Percentiles rank a stretch among this genome's conserved stretches.
Evolutionary conservation across 2,797 vertebrate species (phyloP).

Genomic region (Strix occidentalis): DNA sequence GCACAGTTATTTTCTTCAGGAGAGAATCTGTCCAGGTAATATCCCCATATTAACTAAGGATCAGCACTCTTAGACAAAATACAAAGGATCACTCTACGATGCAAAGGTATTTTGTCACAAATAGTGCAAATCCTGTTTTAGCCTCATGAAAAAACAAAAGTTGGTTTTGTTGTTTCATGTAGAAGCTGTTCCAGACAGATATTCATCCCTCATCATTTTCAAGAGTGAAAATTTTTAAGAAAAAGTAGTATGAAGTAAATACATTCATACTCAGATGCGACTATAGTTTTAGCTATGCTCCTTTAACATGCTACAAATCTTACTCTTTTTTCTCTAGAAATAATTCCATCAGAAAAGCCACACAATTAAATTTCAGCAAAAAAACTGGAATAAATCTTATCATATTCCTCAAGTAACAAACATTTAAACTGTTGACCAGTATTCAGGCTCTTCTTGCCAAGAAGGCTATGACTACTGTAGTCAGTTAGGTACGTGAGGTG

Average conservation of each 20-base stretch:
- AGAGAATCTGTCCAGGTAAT: constrained; percentile 12
- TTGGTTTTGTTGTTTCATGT: background rate
- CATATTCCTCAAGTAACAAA: background rate
- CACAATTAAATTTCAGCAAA: background rate
- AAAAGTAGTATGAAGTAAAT: constrained; percentile 14
- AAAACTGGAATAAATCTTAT: background rate
- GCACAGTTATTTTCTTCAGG: background rate
- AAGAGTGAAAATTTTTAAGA: constrained; percentile 13
- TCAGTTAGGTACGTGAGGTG: constrained; percentile 1
- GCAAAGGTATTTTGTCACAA: constrained; percentile 50
- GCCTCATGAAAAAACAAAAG: background rate
- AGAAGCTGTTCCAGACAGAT: constrained; percentile 42
- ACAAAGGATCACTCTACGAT: background rate
- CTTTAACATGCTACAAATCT: background rate
- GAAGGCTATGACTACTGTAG: background rate
- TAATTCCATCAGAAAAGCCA: background rate
- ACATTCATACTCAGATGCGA: background rate
- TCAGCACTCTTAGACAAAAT: constrained; percentile 8
- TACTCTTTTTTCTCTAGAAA: background rate
- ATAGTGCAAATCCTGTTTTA: constrained; percentile 62
- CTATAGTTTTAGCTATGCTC: background rate
- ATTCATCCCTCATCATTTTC: constrained; percentile 22
- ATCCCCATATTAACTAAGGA: constrained; percentile 31
- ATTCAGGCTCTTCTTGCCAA: background rate
- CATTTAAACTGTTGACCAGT: background rate